phyloP scores from a whole-genome alignment of 2,888 invertebrate genomes.

The Sinodicranocentrus sp. region DNA sequence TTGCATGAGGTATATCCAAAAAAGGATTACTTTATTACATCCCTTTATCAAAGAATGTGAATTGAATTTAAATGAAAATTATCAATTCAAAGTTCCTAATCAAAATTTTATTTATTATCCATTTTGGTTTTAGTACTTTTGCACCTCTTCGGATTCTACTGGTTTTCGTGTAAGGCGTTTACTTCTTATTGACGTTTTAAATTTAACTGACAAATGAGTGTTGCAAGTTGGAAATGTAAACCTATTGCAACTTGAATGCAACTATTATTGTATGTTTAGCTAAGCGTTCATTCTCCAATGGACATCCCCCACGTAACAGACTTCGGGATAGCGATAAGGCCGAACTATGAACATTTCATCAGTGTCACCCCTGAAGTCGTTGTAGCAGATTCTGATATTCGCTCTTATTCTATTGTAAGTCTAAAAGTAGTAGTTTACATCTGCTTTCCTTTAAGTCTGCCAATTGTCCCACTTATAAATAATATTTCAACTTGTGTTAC shows the following conservation, averaged over 20 bases:
- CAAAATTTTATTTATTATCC: no score
- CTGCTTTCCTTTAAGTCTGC: no score
- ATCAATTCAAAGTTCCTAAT: no score
- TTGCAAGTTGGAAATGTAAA: no score
- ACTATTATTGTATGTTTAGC: constrained; percentile 36
- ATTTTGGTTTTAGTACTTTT: constrained; percentile 70
- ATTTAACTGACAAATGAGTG: no score
- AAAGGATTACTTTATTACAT: no score
- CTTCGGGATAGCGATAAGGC: constrained; percentile 59
- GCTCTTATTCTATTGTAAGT: constrained; percentile 42
- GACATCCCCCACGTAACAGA: constrained; percentile 71
- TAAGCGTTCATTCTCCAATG: constrained; percentile 60
- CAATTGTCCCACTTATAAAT: neutral
- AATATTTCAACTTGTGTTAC: neutral
- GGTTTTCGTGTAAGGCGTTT: constrained; percentile 68
- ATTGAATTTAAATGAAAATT: no score
- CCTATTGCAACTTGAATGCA: constrained; percentile 9
- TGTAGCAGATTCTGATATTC: constrained; percentile 58
- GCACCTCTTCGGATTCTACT: constrained; percentile 70
- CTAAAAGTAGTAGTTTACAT: neutral
- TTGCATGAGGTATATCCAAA: constrained; percentile 44
- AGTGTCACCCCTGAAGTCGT: constrained; percentile 59
- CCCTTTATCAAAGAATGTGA: no score
- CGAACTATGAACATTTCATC: constrained; percentile 64
- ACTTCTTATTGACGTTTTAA: no score